Base-by-base conservation (phyloP, 2,888 invertebrate species). In the Euplagia quadripunctaria region DNA sequence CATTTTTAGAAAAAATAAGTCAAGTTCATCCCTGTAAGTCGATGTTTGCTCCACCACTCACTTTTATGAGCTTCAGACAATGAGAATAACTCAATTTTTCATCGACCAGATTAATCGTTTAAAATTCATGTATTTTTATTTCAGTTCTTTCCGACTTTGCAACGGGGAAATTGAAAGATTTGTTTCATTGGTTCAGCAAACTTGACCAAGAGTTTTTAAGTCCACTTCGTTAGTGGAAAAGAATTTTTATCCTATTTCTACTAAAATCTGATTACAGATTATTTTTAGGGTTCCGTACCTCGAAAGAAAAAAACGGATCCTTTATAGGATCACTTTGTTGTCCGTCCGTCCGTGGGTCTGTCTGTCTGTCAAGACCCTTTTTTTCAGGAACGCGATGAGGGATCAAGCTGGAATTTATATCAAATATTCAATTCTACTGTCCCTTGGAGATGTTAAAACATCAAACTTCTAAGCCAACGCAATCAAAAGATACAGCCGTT, bases 41-140 rank as follows among this genome's bases (percentile, higher is more conserved):
- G 77, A 82, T 87, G 85, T 90, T 93, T 93, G 92, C 92, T 79
- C 86, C 79, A 83, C 89, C 93, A 91, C 93, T 93, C 91, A 87
- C 86, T 83, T 87, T 90, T 91, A 92, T 91, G 90, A 93, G 90
- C 86, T 91, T 89, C 87, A 87, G 82, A 87, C 85, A 84, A 87
- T 86, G 82, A 83, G 88, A 87, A 87, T 88, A 89, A 88, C 87
- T 90, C 88, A 88, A 92, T 91, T 91, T 92, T 92, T 92, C 92
- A 92, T 93, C 91, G 88, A 85, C 87, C 79, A 88, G 91, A 94
- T 94, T 94, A 93, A 93, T 90, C 94, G 92, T 94, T 94, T 94
- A 92, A 93, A 94, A 94, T 94, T 94, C 93, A 93, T 92, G 88
- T 88, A 80, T 78, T 88, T 86, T 87, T 86, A 85, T 83, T 84